A percentile compares a stretch with the other conserved stretches of the same genome.
Conservation (phyloP, 2,888 invertebrate species). For the Tryphoninae sp. region DNA sequence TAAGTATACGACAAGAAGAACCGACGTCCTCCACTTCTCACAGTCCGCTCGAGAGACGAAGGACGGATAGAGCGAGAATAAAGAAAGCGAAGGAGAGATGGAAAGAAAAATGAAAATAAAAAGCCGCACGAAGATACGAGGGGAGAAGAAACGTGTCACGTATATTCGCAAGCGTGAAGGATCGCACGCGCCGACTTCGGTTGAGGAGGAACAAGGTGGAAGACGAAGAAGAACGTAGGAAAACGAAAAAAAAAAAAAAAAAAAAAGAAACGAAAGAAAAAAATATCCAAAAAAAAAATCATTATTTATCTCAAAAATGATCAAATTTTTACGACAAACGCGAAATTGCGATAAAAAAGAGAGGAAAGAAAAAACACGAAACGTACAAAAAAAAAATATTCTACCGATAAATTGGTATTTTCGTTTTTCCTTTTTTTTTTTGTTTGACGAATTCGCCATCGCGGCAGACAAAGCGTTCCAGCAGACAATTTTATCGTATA, state of each 20-base stretch:
- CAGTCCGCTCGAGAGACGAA: slow-evolving; percentile 41
- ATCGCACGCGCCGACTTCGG: slow-evolving; percentile 43
- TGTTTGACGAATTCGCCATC: neutral
- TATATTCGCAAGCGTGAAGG: slow-evolving; percentile 55
- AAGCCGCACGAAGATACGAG: slow-evolving; percentile 39
- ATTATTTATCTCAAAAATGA: neutral
- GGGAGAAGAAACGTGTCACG: slow-evolving; percentile 54
- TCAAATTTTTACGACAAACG: too few species aligned
- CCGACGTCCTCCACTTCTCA: slow-evolving; percentile 61
- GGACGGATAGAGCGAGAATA: slow-evolving; percentile 13
- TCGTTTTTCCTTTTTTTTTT: slow-evolving; percentile 20
- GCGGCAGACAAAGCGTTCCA: slow-evolving; percentile 24
- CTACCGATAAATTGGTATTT: neutral
- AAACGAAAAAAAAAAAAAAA: neutral
- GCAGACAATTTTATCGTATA: slow-evolving; percentile 6
- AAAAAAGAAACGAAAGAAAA: neutral
- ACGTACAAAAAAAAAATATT: neutral
- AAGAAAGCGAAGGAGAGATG: neutral
- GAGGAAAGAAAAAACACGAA: slow-evolving; percentile 19
- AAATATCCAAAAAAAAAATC: neutral
- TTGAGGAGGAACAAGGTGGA: neutral
- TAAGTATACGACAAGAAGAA: slow-evolving; percentile 61
- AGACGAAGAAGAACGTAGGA: neutral
- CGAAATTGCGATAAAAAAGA: too few species aligned
- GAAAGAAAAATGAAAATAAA: neutral